A percentile compares a stretch with the other conserved stretches of the same genome.
Conservation (phyloP, 1,140 invertebrate genomes). For the Tribolium madens region DNA sequence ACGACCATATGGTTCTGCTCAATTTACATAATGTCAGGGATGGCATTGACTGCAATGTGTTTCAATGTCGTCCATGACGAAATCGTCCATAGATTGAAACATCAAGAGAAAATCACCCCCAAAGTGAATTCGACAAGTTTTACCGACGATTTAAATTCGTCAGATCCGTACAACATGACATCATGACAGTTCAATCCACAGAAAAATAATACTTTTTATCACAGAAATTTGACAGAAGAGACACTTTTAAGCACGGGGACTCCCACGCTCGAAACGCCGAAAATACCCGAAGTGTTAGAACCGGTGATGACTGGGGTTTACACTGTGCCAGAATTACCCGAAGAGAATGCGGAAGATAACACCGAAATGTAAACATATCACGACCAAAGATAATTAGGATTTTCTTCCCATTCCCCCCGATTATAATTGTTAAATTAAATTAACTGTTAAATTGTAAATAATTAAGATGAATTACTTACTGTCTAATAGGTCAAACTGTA, state of each 20-base stretch:
- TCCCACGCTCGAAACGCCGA: constrained; percentile 68
- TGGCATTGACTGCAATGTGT: constrained; percentile 88
- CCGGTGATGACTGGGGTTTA: constrained; percentile 70
- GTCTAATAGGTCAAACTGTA: neutral
- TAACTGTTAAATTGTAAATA: constrained; percentile 22
- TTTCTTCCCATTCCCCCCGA: neutral
- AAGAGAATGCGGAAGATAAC: constrained; percentile 71
- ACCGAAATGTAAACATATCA: constrained; percentile 69
- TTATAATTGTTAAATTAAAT: constrained; percentile 7
- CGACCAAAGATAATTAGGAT: neutral
- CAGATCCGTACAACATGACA: constrained; percentile 71
- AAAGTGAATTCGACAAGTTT: constrained; percentile 67
- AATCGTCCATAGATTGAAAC: constrained; percentile 82
- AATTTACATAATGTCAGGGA: constrained; percentile 65
- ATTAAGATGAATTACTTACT: constrained; percentile 14
- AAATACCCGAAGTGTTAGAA: constrained; percentile 65
- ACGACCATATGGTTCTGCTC: constrained; percentile 90
- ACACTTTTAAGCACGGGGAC: constrained; percentile 72
- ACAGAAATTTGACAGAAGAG: constrained; percentile 76
- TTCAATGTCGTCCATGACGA: constrained; percentile 98
- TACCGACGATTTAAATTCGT: constrained; percentile 70
- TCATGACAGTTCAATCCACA: constrained; percentile 75
- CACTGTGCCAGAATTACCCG: constrained; percentile 75
- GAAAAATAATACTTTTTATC: constrained; percentile 67
- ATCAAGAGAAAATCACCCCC: constrained; percentile 65